phyloP scores from a whole-genome alignment of 2,888 invertebrate genomes.

The Parnassius glacialis region DNA sequence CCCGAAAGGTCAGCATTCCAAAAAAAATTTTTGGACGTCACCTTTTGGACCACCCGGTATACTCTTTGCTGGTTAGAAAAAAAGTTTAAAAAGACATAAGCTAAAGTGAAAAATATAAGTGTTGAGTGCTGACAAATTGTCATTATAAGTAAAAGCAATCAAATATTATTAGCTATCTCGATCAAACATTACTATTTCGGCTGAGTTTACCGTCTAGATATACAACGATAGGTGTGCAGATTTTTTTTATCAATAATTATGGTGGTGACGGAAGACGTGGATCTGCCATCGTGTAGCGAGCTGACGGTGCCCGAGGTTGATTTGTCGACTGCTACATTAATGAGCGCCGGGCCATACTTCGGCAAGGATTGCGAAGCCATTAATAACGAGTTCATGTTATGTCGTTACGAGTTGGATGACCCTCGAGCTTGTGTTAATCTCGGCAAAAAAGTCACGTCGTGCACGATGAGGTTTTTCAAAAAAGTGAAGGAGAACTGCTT shows the following conservation, averaged over 20 bases:
- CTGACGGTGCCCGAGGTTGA: constrained; percentile 90
- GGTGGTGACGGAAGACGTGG: constrained; percentile 80
- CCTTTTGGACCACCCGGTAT: too few relatives aligned
- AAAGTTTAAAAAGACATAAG: too few relatives aligned
- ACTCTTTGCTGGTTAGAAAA: too few relatives aligned
- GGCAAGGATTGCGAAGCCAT: constrained; percentile 94
- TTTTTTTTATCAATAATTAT: constrained; percentile 69
- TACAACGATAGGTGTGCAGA: background rate
- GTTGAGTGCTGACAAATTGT: too few relatives aligned
- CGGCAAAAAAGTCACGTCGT: constrained; percentile 93
- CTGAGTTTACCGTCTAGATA: too few relatives aligned
- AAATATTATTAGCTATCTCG: too few relatives aligned
- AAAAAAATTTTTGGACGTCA: too few relatives aligned
- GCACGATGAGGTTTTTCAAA: constrained; percentile 91
- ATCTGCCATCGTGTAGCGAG: constrained; percentile 89
- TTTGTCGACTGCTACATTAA: constrained; percentile 89
- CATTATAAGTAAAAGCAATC: too few relatives aligned
- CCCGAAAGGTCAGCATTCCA: too few relatives aligned
- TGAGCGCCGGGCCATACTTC: constrained; percentile 93
- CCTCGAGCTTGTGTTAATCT: constrained; percentile 91
- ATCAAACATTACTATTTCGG: too few relatives aligned
- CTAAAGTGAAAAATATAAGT: too few relatives aligned
- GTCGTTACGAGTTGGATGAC: constrained; percentile 89
- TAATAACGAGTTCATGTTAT: constrained; percentile 97
- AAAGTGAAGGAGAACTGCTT: constrained; percentile 90